Evolutionary conservation across 2,888 invertebrate genomes (phyloP).

Genomic region (Rhodophaea formosa): DNA sequence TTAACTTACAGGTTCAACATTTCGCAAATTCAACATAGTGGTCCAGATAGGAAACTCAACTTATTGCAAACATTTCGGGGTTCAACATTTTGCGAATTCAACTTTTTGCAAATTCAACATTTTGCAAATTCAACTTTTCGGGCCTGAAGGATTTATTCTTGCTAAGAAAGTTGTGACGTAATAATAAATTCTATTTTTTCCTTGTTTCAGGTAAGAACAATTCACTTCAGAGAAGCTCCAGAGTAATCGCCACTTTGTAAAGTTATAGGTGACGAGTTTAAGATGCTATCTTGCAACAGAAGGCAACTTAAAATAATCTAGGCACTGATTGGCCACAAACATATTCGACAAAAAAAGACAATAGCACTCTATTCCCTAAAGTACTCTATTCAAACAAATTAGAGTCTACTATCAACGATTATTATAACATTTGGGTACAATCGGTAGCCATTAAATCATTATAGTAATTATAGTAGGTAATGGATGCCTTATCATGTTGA

Average conservation of each 20-base stretch:
- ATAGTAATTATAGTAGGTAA: conserved; percentile 23
- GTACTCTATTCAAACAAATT: not conserved
- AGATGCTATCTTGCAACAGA: too few relatives aligned
- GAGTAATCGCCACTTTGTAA: conserved; percentile 4
- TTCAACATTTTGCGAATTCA: too few relatives aligned
- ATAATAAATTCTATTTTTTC: conserved; percentile 21
- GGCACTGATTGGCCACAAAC: too few relatives aligned
- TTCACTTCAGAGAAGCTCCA: not conserved
- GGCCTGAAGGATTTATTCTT: not conserved
- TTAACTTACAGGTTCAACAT: too few relatives aligned
- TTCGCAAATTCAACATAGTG: too few relatives aligned
- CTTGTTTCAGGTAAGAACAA: conserved; percentile 19
- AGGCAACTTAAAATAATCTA: too few relatives aligned
- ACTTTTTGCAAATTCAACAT: too few relatives aligned
- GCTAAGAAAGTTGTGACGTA: not conserved
- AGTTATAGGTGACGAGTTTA: too few relatives aligned
- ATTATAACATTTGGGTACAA: conserved; percentile 26
- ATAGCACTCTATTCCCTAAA: not conserved
- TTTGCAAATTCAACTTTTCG: too few relatives aligned
- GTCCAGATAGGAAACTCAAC: too few relatives aligned
- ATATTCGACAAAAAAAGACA: too few relatives aligned
- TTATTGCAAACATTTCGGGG: too few relatives aligned
- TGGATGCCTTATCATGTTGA: conserved; percentile 13
- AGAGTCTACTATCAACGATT: not conserved
- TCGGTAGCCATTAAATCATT: conserved; percentile 30